Base-by-base conservation (phyloP, 92 coral and sea anemone genomes). In the Palythoa heliodiscus region DNA sequence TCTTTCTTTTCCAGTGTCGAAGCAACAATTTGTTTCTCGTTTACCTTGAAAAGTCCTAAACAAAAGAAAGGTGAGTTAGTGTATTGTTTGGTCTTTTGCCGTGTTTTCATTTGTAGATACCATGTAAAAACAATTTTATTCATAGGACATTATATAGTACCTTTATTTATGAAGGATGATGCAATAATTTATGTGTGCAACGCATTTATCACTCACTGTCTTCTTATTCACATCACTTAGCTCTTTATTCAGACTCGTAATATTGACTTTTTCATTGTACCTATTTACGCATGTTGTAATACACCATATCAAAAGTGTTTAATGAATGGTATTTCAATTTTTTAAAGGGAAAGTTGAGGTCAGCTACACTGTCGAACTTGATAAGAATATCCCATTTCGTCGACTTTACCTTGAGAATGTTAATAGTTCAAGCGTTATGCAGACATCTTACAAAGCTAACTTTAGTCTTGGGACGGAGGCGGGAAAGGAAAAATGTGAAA, bases 381-480 rank as follows among this genome's bases (percentile, higher is more conserved):
- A 78, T 37, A 61, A 78, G 71, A 78, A 61, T 24, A 38, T 78
- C 5, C 55, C 37, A 10, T 61, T 60, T 43, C 71, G 71, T 43
- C 83, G 83, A 12, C 29, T 78, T 72, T 78, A 15, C 38, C 38
- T 78, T n/a, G 83, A 78, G 72, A 25, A n/a, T 78, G 83, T 22
- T 35, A 63, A n/a, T 19, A 68, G 20, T 6, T 76, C 82, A 12
- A 15, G 6, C n/a, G 53, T 37, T n/a, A 37, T 5, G 7, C 72
- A 78, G 25, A 58, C 67, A 50, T 78, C 83, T 19, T 78, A 60
- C 83, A 78, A n/a, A n/a, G 53, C 70, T 3, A 78, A 78, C 83
- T 39, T 78, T 12, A 78, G 17, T 38, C 55, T 78, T 4, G 83
- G 83, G 29, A 78, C 5, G 16, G 83, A 38, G 9, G 71, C 54